These are phyloP conservation scores for Leiothrix lutea DNA, from an alignment of 2,113 vertebrate genomes.

Conservation along the genomic window DNA sequence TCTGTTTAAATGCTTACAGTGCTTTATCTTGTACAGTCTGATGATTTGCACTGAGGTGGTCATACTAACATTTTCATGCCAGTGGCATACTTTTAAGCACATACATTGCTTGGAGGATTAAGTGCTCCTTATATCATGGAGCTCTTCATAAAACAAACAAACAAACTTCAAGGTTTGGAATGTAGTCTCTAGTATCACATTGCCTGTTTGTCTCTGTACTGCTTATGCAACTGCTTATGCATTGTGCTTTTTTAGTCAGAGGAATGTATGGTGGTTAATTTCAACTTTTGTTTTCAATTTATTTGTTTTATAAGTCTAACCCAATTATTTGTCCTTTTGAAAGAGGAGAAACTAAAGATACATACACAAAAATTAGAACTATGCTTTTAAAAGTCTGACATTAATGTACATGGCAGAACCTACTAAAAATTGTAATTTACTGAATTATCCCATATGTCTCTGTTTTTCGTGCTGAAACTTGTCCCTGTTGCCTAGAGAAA, in stretches of 20 bases:
- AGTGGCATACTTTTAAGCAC: background rate
- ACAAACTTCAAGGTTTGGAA: constrained; percentile 5
- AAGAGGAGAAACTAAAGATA: constrained; percentile 40
- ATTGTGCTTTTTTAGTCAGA: background rate
- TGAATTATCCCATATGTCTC: background rate
- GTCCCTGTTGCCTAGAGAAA: background rate
- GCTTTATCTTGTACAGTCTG: background rate
- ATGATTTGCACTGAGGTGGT: background rate
- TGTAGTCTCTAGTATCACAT: background rate
- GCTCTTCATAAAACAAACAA: constrained; percentile 19
- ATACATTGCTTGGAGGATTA: background rate
- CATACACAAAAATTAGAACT: constrained; percentile 6
- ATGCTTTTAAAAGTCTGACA: background rate
- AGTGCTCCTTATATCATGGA: background rate
- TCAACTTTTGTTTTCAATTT: constrained; percentile 74
- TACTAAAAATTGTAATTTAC: constrained; percentile 7
- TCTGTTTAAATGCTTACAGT: background rate
- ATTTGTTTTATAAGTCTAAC: constrained; percentile 67
- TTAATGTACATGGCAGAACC: constrained; percentile 4
- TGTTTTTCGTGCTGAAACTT: background rate
- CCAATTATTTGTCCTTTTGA: constrained; percentile 66
- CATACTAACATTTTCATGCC: background rate
- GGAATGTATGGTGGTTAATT: constrained; percentile 39
- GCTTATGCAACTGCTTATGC: background rate
- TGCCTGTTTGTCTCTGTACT: background rate